Evolutionary conservation across 2,113 vertebrate genomes (phyloP).

Genomic region (Menura novaehollandiae): DNA sequence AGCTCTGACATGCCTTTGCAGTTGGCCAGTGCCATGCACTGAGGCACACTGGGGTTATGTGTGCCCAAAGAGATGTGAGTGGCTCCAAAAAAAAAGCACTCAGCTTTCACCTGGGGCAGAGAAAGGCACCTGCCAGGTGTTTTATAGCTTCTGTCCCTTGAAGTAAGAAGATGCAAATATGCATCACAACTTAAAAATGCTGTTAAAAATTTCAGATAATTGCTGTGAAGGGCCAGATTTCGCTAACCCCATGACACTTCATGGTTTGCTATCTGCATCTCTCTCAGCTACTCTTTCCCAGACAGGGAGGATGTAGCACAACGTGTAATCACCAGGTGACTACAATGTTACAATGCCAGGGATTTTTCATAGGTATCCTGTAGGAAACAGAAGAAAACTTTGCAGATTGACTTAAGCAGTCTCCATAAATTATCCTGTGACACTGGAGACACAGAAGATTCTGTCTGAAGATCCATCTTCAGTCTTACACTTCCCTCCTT

Average conservation of each 20-base stretch:
- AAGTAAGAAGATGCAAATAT: background rate
- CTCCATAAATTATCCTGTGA: background rate
- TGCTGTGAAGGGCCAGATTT: background rate
- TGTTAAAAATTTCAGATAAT: background rate
- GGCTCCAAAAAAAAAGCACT: background rate
- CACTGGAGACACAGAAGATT: background rate
- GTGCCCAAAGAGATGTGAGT: background rate
- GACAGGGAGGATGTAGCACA: background rate
- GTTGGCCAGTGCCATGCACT: background rate
- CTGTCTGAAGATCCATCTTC: background rate
- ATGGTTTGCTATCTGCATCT: background rate
- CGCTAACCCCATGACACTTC: background rate
- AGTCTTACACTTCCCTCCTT: background rate
- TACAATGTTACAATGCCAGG: background rate
- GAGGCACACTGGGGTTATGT: rapidly evolving
- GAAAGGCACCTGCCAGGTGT: background rate
- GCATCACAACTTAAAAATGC: background rate
- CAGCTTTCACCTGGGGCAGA: background rate
- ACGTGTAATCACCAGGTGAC: background rate
- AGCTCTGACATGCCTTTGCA: background rate
- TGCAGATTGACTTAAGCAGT: background rate
- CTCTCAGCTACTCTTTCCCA: background rate
- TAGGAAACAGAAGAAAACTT: background rate
- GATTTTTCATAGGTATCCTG: background rate
- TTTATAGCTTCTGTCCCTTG: background rate